Conservation (phyloP, 2,113 vertebrate genomes). For the Candoia aspera region DNA sequence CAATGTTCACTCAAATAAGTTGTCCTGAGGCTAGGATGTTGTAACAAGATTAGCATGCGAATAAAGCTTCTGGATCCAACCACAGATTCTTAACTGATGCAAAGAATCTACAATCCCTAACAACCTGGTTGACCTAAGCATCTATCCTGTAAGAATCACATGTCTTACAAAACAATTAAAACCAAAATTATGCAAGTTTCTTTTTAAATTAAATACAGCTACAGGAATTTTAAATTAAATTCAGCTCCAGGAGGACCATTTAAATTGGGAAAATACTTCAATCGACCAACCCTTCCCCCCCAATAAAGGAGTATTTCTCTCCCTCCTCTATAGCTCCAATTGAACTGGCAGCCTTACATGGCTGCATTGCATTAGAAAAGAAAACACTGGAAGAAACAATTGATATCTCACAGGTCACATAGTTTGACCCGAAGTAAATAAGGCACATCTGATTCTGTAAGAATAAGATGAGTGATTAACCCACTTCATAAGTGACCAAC, state of each 20-base stretch:
- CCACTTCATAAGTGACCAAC: background rate
- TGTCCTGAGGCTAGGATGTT: background rate
- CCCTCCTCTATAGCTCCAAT: background rate
- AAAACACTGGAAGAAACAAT: background rate
- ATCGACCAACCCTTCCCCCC: too few species aligned
- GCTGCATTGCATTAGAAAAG: background rate
- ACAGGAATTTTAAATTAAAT: background rate
- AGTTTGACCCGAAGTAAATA: background rate
- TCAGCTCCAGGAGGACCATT: too few species aligned
- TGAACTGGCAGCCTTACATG: too few species aligned
- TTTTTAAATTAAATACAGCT: background rate
- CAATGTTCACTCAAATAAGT: background rate
- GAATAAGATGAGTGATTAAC: background rate
- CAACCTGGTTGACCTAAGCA: slow-evolving; percentile 19
- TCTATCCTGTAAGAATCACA: slow-evolving; percentile 53
- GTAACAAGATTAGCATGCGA: background rate
- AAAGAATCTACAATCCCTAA: slow-evolving; percentile 32
- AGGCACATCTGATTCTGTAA: background rate
- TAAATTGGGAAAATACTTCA: too few species aligned
- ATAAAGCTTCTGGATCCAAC: slow-evolving; percentile 9
- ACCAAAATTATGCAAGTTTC: too few species aligned
- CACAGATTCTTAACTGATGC: slow-evolving; percentile 47
- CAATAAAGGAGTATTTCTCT: background rate
- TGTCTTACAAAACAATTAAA: slow-evolving; percentile 38
- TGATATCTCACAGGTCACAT: background rate